Evolutionary conservation across 1,140 invertebrate genomes (phyloP).

Genomic region (Drosophila mayri): DNA sequence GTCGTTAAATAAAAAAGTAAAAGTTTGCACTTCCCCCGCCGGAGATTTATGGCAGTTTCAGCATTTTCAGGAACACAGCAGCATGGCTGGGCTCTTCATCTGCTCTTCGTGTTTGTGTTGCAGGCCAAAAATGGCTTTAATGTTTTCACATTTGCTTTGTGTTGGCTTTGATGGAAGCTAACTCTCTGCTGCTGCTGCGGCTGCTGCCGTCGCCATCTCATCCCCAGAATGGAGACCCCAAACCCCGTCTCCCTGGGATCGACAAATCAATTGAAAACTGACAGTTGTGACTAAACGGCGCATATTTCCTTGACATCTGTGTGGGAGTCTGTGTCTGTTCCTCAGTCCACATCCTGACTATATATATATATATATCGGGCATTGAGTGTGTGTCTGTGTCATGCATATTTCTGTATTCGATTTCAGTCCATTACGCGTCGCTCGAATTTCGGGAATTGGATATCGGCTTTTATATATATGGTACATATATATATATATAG

Average conservation of each 20-base stretch:
- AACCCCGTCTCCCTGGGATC: constrained; percentile 42
- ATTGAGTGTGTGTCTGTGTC: constrained; percentile 48
- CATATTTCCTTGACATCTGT: constrained; percentile 82
- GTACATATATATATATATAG: constrained; percentile 7
- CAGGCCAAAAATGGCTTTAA: constrained; percentile 75
- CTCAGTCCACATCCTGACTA: constrained; percentile 19
- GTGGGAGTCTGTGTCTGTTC: constrained; percentile 63
- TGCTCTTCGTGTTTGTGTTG: constrained; percentile 43
- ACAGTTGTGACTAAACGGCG: constrained; percentile 82
- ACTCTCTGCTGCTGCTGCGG: constrained; percentile 15
- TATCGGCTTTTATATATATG: constrained; percentile 76
- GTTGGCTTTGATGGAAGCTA: constrained; percentile 76
- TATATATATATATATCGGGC: constrained; percentile 1
- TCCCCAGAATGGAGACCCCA: not conserved
- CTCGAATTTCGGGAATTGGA: constrained; percentile 76
- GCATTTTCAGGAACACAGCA: constrained; percentile 36
- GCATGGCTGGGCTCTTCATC: not conserved
- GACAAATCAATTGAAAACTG: constrained; percentile 83
- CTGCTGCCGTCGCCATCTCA: not conserved
- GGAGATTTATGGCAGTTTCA: constrained; percentile 42
- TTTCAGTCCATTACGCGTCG: constrained; percentile 79
- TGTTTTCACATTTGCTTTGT: constrained; percentile 82
- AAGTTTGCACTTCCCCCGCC: constrained; percentile 25
- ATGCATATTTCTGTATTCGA: constrained; percentile 83
- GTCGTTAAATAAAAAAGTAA: constrained; percentile 42